These are phyloP conservation scores for Pycnomerus fuliginosus DNA, from an alignment of 2,888 invertebrate genomes.

Conservation along the genomic window DNA sequence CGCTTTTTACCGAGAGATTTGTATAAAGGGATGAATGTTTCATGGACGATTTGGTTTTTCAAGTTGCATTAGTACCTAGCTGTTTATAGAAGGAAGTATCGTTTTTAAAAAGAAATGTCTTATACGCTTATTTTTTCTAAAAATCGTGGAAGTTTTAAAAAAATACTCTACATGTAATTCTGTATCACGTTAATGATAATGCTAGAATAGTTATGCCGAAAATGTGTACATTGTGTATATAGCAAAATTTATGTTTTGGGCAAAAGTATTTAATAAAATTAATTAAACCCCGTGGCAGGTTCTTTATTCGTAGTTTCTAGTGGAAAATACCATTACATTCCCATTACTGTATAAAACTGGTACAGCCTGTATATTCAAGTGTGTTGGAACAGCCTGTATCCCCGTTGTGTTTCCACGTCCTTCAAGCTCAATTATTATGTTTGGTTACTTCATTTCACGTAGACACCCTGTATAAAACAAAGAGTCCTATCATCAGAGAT, in stretches of 20 bases:
- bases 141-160: slow-evolving; percentile 34
- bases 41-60: slow-evolving; percentile 11
- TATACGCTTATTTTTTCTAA: slow-evolving; percentile 38
- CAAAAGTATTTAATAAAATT: slow-evolving; percentile 39
- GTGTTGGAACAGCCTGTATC: too few relatives aligned
- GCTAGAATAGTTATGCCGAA: slow-evolving; percentile 18
- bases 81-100: slow-evolving; percentile 16
- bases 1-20: slow-evolving; percentile 7
- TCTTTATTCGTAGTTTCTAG: too few relatives aligned
- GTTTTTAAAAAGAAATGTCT: slow-evolving; percentile 24
- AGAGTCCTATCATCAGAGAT: too few relatives aligned
- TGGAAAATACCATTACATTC: too few relatives aligned
- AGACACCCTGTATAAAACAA: too few relatives aligned
- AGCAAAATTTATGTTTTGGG: slow-evolving; percentile 42
- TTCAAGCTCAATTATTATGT: too few relatives aligned
- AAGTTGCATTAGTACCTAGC: slow-evolving; percentile 11
- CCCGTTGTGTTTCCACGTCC: too few relatives aligned
- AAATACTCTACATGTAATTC: too few relatives aligned
- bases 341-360: too few relatives aligned
- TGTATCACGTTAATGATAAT: slow-evolving; percentile 22
- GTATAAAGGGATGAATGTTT: slow-evolving; percentile 14
- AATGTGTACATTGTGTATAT: slow-evolving; percentile 38
- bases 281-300: slow-evolving; percentile 30
- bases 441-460: too few relatives aligned
- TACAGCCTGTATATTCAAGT: too few relatives aligned